A percentile compares a stretch with the other conserved stretches of the same genome.
These are phyloP conservation scores for Shargacucullia verbasci DNA, from an alignment of 2,888 invertebrate species.

Conservation along the genomic window DNA sequence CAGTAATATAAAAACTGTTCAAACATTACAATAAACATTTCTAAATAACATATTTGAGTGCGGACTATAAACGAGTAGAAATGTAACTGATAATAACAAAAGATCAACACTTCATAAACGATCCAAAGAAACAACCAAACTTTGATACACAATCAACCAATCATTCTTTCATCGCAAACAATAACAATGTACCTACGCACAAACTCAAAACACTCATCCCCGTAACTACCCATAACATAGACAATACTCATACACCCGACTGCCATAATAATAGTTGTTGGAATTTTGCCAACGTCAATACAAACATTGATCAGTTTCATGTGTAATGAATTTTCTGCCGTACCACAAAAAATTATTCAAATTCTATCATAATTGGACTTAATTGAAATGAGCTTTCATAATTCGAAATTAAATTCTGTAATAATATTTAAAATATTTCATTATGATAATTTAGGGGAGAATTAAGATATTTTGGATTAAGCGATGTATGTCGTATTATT, in stretches of 20 bases:
- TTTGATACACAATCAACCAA: not conserved
- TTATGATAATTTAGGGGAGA: too few species aligned
- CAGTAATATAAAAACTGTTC: not conserved
- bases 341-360: conserved; percentile 38
- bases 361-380: conserved; percentile 42
- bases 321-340: conserved; percentile 23
- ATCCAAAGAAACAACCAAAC: too few species aligned
- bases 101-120: too few species aligned
- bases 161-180: not conserved
- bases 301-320: conserved; percentile 37
- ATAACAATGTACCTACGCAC: conserved; percentile 8
- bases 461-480: too few species aligned
- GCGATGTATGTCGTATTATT: too few species aligned
- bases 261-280: conserved; percentile 33
- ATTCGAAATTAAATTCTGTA: conserved; percentile 40
- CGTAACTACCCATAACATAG: conserved; percentile 14
- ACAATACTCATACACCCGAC: conserved; percentile 11
- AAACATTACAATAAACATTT: too few species aligned
- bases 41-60: too few species aligned
- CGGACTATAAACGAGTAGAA: too few species aligned
- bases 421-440: conserved; percentile 32
- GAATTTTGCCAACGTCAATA: conserved; percentile 46
- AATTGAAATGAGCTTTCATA: conserved; percentile 47
- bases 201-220: conserved; percentile 17
- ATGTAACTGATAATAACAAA: too few species aligned